These are phyloP conservation scores for Alca torda DNA, from an alignment of 2,797 vertebrate genomes.

Conservation along the genomic window DNA sequence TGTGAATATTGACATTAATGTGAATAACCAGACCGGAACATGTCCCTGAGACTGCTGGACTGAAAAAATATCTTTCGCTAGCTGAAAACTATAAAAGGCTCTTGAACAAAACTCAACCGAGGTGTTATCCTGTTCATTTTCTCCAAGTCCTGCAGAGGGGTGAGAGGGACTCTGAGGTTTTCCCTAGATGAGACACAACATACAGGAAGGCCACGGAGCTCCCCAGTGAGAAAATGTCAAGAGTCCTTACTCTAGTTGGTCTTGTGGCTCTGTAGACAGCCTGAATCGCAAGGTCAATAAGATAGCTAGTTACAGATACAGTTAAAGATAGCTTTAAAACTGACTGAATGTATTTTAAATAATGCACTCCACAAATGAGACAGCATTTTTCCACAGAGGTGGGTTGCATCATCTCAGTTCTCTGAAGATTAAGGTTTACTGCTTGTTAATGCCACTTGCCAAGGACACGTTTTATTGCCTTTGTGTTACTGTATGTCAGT, in stretches of 20 bases:
- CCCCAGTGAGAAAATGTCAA: background rate
- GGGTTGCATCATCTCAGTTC: background rate
- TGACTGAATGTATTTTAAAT: background rate
- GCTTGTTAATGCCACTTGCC: constrained; percentile 58
- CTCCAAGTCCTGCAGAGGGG: background rate
- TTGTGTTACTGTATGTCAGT: constrained; percentile 71
- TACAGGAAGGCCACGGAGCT: background rate
- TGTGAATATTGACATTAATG: background rate
- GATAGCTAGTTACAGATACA: background rate
- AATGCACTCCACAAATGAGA: background rate
- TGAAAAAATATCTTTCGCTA: background rate
- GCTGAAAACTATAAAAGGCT: background rate
- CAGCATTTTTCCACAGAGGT: background rate
- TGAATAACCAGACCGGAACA: background rate
- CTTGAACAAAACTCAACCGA: background rate
- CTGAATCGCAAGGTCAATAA: background rate
- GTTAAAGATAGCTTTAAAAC: no score
- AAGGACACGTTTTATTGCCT: constrained; percentile 61
- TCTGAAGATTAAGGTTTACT: constrained; percentile 36
- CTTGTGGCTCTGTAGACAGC: background rate
- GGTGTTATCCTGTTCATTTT: background rate
- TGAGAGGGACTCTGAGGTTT: background rate
- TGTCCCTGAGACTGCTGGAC: background rate
- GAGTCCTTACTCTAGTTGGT: background rate
- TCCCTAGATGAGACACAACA: background rate